A percentile compares a stretch with the other conserved stretches of the same genome.
Evolutionary conservation across 2,888 invertebrate species (phyloP).

Genomic region (Rotaria magnacalcarata): DNA sequence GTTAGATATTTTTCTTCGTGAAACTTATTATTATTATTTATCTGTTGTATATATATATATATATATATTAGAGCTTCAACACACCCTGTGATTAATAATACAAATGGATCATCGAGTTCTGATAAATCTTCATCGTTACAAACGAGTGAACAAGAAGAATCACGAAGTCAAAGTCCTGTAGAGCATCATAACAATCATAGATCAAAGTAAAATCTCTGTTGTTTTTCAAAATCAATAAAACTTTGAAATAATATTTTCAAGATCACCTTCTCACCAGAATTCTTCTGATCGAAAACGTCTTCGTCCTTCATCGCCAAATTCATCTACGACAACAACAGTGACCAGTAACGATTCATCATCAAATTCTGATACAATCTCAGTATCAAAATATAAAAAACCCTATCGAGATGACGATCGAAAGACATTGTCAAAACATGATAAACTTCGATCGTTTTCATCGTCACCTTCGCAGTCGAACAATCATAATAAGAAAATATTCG

Average conservation of each 20-base stretch:
- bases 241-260: neutral
- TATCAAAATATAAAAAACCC: neutral
- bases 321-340: neutral
- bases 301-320: neutral
- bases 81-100: neutral
- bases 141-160: neutral
- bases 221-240: neutral
- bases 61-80: neutral
- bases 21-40: too few species aligned
- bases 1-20: too few species aligned
- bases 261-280: neutral
- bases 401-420: neutral
- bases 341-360: neutral
- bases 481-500: neutral
- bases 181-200: neutral
- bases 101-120: neutral
- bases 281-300: constrained; percentile 6
- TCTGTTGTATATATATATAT: neutral
- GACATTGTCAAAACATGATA: neutral
- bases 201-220: neutral
- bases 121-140: neutral
- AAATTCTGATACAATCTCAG: neutral
- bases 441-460: too few species aligned
- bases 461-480: neutral
- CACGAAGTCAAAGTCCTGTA: neutral